phyloP scores from a whole-genome alignment of 2,888 invertebrate species.

The Panzeria rudis region DNA sequence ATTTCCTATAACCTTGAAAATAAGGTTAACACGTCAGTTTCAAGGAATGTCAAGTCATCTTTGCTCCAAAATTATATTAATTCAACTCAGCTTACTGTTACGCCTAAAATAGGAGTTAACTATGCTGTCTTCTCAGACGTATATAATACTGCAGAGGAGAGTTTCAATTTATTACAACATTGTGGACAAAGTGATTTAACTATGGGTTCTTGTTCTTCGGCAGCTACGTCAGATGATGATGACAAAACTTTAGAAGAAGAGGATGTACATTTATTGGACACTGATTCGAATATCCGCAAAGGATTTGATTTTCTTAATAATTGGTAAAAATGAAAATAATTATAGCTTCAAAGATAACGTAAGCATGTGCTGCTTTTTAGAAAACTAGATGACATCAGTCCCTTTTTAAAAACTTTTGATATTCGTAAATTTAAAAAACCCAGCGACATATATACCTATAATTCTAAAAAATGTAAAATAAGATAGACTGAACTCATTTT shows the following conservation, averaged over 20 bases:
- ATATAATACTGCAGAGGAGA: constrained; percentile 62
- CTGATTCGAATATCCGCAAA: constrained; percentile 75
- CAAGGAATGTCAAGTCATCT: constrained; percentile 47
- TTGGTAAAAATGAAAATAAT: constrained; percentile 74
- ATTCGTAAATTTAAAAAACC: constrained; percentile 46
- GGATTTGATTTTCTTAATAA: constrained; percentile 80
- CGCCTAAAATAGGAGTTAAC: constrained; percentile 49
- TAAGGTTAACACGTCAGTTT: constrained; percentile 31
- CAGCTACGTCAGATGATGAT: constrained; percentile 72
- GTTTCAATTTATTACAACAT: constrained; percentile 65
- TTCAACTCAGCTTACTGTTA: constrained; percentile 47
- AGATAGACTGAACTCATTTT: constrained; percentile 67
- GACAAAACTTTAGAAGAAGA: constrained; percentile 75
- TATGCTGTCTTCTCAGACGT: constrained; percentile 69
- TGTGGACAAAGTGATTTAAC: constrained; percentile 72
- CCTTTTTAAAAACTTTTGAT: constrained; percentile 33
- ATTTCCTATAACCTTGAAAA: constrained; percentile 17
- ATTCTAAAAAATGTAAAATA: constrained; percentile 9
- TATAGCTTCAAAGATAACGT: background rate
- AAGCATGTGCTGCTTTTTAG: constrained; percentile 11
- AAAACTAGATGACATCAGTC: constrained; percentile 17
- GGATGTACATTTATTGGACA: constrained; percentile 75
- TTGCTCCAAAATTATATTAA: constrained; percentile 51
- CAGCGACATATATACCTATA: constrained; percentile 50
- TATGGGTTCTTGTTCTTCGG: constrained; percentile 75